Percentiles rank a stretch among this genome's conserved stretches.
These are phyloP conservation scores for Diarsia mendica DNA, from an alignment of 2,888 invertebrate species.

Conservation along the genomic window DNA sequence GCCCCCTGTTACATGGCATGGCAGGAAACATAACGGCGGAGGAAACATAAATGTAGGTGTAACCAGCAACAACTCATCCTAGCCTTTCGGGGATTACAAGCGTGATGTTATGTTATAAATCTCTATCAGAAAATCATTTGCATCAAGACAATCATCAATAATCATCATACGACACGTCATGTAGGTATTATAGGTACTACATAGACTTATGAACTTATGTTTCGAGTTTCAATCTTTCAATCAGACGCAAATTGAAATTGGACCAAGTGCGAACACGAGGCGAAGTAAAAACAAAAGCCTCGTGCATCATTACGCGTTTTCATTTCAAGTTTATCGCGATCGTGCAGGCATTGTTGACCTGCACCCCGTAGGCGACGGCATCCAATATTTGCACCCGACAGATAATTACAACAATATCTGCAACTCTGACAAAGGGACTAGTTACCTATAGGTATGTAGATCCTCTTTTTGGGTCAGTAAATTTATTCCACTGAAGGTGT, in stretches of 20 bases:
- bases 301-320: neutral
- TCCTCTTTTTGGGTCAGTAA: neutral
- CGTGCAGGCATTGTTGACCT: neutral
- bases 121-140: constrained; percentile 62
- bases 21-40: no score
- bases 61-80: no score
- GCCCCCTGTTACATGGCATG: no score
- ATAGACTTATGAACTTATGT: neutral
- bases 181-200: neutral
- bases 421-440: neutral
- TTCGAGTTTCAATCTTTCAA: constrained; percentile 10
- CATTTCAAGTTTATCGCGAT: constrained; percentile 16
- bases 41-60: no score
- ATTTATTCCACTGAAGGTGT: neutral
- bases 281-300: neutral
- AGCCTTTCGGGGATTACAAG: no score
- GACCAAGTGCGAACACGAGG: neutral
- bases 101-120: constrained; percentile 27
- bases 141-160: constrained; percentile 13
- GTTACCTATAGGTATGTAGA: neutral
- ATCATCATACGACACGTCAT: neutral
- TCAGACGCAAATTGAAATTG: constrained; percentile 10
- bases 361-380: no score
- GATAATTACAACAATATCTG: neutral
- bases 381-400: neutral